These are phyloP conservation scores for Gandaritis pyraliata DNA, from an alignment of 2,888 invertebrate genomes.

Conservation along the genomic window DNA sequence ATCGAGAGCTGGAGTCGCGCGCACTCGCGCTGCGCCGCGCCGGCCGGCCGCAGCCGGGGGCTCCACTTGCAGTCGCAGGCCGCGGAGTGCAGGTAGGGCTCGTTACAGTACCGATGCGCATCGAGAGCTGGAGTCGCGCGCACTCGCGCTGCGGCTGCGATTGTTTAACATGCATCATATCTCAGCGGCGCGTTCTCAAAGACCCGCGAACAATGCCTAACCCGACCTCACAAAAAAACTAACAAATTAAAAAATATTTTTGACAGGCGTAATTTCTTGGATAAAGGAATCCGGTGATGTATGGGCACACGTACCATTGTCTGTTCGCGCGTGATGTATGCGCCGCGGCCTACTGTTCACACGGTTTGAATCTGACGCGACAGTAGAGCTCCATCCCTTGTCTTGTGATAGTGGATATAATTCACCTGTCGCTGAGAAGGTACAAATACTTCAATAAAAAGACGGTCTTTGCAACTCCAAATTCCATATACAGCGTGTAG, in stretches of 20 bases:
- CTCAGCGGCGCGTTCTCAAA: constrained; percentile 43
- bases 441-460: background rate
- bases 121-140: constrained; percentile 17
- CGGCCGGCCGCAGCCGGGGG: too few relatives aligned
- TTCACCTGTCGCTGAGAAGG: constrained; percentile 26
- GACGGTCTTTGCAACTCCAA: background rate
- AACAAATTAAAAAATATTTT: constrained; percentile 49
- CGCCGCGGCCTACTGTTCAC: constrained; percentile 14
- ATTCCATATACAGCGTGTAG: background rate
- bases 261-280: constrained; percentile 61
- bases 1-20: constrained; percentile 16
- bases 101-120: too few relatives aligned
- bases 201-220: constrained; percentile 52
- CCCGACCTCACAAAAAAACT: constrained; percentile 51
- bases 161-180: constrained; percentile 37
- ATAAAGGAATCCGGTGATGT: constrained; percentile 59
- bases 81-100: too few relatives aligned
- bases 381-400: constrained; percentile 1
- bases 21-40: background rate
- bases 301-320: constrained; percentile 52
- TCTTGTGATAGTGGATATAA: constrained; percentile 2
- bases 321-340: constrained; percentile 37
- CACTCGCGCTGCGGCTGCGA: constrained; percentile 18
- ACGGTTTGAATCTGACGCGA: constrained; percentile 16
- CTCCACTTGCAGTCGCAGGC: too few relatives aligned